phyloP scores from a whole-genome alignment of 2,888 invertebrate species.

The Chymomyza caudatula region DNA sequence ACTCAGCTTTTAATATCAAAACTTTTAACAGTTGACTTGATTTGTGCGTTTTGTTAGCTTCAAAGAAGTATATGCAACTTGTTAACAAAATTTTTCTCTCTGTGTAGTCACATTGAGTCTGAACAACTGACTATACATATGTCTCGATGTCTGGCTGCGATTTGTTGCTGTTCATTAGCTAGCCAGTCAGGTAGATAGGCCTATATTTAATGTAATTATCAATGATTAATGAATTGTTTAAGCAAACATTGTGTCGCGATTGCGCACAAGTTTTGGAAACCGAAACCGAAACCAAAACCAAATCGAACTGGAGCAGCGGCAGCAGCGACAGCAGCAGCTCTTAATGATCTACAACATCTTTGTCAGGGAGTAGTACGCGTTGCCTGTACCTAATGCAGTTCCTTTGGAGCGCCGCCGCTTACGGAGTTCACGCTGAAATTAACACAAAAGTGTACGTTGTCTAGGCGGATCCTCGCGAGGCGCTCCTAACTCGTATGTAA shows the following conservation, averaged over 20 bases:
- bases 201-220: slow-evolving; percentile 72
- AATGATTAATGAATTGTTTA: slow-evolving; percentile 72
- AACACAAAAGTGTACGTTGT: slow-evolving; percentile 18
- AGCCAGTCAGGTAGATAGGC: slow-evolving; percentile 47
- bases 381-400: background rate
- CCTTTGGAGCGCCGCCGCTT: background rate
- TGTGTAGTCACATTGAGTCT: too few species aligned
- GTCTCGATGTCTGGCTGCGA: background rate
- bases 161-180: slow-evolving; percentile 44
- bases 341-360: slow-evolving; percentile 10
- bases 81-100: too few species aligned
- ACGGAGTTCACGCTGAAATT: slow-evolving; percentile 24
- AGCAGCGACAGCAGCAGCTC: background rate
- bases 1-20: too few species aligned
- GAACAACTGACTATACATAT: background rate
- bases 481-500: slow-evolving; percentile 10
- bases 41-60: too few species aligned
- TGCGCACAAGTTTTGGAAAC: too few species aligned
- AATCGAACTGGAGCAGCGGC: background rate
- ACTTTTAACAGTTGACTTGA: too few species aligned
- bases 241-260: slow-evolving; percentile 57
- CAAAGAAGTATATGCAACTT: too few species aligned
- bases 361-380: slow-evolving; percentile 20
- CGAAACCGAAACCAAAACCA: background rate
- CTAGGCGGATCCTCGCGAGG: background rate